phyloP scores from a whole-genome alignment of 2,888 invertebrate species.

The Pecten maximus region DNA sequence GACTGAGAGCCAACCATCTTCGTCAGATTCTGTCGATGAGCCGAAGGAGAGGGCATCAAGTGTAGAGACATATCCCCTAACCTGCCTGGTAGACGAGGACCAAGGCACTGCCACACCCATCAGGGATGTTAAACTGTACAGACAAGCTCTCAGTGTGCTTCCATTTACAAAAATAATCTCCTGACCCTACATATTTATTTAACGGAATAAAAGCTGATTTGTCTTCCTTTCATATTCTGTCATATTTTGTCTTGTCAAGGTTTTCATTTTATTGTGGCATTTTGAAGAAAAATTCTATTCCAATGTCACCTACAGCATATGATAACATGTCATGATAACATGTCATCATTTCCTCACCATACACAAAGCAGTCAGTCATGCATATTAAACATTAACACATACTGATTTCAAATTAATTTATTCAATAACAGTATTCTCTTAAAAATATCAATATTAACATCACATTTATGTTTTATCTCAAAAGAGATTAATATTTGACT shows the following conservation, averaged over 20 bases:
- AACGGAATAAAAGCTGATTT: not conserved
- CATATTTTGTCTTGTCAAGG: not conserved
- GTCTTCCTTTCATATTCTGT: not conserved
- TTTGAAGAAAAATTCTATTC: too few species aligned
- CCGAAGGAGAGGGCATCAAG: not conserved
- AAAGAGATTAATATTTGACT: constrained; percentile 9
- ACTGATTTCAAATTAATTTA: not conserved
- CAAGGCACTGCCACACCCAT: constrained; percentile 23
- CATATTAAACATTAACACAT: not conserved
- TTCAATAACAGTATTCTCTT: constrained; percentile 27
- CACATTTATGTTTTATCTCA: not conserved
- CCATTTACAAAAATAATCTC: constrained; percentile 42
- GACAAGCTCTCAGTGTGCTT: constrained; percentile 39
- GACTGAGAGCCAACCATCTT: not conserved
- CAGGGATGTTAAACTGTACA: constrained; percentile 39
- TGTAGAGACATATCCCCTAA: constrained; percentile 15
- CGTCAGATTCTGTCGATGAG: not conserved
- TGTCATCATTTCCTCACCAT: too few species aligned
- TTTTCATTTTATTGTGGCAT: not conserved
- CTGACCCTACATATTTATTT: not conserved
- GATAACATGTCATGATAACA: too few species aligned
- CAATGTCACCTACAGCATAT: not conserved
- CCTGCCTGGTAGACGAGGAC: constrained; percentile 34
- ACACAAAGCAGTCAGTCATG: not conserved
- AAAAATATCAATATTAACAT: constrained; percentile 23